phyloP scores from a whole-genome alignment of 2,113 vertebrate genomes.

The Hippocampus mohnikei region DNA sequence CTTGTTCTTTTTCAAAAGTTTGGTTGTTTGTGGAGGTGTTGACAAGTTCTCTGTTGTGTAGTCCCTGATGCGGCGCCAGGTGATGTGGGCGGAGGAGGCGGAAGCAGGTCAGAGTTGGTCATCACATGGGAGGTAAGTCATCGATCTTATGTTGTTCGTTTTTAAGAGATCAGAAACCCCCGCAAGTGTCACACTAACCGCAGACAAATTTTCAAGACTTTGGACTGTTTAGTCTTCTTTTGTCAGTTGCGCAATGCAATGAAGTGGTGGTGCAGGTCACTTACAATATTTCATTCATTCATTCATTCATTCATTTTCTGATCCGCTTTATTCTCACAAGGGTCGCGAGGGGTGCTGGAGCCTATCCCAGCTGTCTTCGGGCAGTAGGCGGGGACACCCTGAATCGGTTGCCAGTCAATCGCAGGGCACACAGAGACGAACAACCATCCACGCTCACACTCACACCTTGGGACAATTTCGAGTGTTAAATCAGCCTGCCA shows the following conservation, averaged over 20 bases:
- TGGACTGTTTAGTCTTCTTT: conserved; percentile 33
- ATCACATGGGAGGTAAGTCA: conserved; percentile 97
- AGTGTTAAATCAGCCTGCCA: no score
- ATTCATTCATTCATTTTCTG: no score
- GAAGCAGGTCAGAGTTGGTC: conserved; percentile 89
- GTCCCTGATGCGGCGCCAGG: conserved; percentile 87
- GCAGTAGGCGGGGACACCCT: no score
- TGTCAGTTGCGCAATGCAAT: conserved; percentile 11
- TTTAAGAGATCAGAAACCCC: not conserved
- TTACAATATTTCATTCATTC: no score
- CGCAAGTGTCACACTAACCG: conserved; percentile 31
- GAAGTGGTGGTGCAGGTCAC: conserved; percentile 1
- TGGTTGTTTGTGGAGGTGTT: conserved; percentile 21
- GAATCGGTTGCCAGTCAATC: no score
- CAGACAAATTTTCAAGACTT: conserved; percentile 39
- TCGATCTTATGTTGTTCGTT: conserved; percentile 62
- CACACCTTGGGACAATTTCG: no score
- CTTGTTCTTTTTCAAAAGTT: conserved; percentile 9
- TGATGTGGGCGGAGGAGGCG: conserved; percentile 90
- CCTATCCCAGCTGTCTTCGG: no score
- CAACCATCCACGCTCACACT: no score
- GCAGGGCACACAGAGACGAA: no score
- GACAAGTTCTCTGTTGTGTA: conserved; percentile 57
- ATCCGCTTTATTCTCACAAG: no score
- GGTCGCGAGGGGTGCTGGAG: no score